Base-by-base conservation (phyloP, 2,113 vertebrate genomes). In the Gorilla gorilla region DNA sequence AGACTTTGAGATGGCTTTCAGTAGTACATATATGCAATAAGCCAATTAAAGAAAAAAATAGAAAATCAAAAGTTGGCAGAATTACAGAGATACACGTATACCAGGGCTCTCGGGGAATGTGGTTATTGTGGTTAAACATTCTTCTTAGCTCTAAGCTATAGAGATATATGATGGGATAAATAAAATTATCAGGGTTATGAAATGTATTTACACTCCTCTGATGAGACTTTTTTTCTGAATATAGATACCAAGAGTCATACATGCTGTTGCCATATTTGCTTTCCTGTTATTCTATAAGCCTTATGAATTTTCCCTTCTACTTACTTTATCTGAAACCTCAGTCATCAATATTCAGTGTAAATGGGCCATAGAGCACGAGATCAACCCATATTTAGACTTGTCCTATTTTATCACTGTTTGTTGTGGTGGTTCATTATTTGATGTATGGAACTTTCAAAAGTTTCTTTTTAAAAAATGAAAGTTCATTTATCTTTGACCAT, bases 401-500 rank as follows among this genome's bases (percentile, higher is more conserved):
- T 90, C 57, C 83, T 88, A 7, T 89, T 94, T 94, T 86, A 59
- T 82, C 64, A 66, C 64, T 70, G 43, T 70, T 57, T 89, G 38
- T 89, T 89, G 64, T 80, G 66, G 61, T 68, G 50, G 38, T 73
- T 96, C 40, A 57, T 89, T 75, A 90, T 68, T 81, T 27, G 78
- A 59, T 38, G 16, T 48, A 89, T 10, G 20, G 87, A 70, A 87
- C 27, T 78, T 93, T 32, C 55, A 73, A 96, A 90, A 79, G 45
- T 92, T 91, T 80, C 40, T 70, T 92, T 86, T 93, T 96, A 45
- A 76, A 92, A 93, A 96, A 78, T 18, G 38, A 22, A 94, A 83
- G 45, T 81, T 94, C 45, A 14, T 82, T 96, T 96, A 66, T 94
- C 84, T 97, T 92, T 95, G 76, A 64, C 81, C 72, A 94, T 66